phyloP scores from a whole-genome alignment of 2,888 invertebrate genomes.

The Tetragnatha montana region DNA sequence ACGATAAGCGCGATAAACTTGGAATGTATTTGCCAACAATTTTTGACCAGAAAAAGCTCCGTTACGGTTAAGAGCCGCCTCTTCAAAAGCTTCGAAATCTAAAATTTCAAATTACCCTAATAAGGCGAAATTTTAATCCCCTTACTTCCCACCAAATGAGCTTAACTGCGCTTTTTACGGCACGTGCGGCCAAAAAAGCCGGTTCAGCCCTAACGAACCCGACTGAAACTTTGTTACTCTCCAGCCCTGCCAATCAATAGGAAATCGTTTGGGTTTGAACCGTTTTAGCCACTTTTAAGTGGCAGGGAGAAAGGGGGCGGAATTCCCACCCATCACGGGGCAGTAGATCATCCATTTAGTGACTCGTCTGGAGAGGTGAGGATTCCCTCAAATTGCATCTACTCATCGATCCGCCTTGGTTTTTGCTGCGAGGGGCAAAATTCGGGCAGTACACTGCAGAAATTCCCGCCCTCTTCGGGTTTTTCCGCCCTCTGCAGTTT shows the following conservation, averaged over 20 bases:
- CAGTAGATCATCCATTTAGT: slow-evolving; percentile 60
- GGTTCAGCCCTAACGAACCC: slow-evolving; percentile 47
- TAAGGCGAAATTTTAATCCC: slow-evolving; percentile 29
- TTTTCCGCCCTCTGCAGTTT: neutral
- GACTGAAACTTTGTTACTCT: slow-evolving; percentile 52
- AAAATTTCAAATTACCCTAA: neutral
- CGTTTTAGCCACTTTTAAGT: slow-evolving; percentile 27
- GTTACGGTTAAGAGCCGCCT: too few species aligned
- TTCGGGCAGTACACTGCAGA: slow-evolving; percentile 52
- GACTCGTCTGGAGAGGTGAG: slow-evolving; percentile 35
- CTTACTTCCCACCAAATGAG: slow-evolving; percentile 23
- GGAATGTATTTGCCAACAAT: too few species aligned
- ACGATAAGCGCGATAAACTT: too few species aligned
- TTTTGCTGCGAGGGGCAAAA: slow-evolving; percentile 63
- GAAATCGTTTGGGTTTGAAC: slow-evolving; percentile 39
- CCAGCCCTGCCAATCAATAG: slow-evolving; percentile 51
- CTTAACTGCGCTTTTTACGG: slow-evolving; percentile 34
- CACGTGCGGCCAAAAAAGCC: slow-evolving; percentile 7
- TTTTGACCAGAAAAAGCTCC: too few species aligned
- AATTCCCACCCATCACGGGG: slow-evolving; percentile 57
- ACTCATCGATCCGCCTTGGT: slow-evolving; percentile 53
- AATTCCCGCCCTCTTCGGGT: slow-evolving; percentile 8
- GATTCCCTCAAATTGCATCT: slow-evolving; percentile 56
- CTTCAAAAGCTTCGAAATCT: too few species aligned
- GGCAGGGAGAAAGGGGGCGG: slow-evolving; percentile 14